These are phyloP conservation scores for Stenodema calcarata DNA, from an alignment of 2,888 invertebrate species.

Conservation along the genomic window DNA sequence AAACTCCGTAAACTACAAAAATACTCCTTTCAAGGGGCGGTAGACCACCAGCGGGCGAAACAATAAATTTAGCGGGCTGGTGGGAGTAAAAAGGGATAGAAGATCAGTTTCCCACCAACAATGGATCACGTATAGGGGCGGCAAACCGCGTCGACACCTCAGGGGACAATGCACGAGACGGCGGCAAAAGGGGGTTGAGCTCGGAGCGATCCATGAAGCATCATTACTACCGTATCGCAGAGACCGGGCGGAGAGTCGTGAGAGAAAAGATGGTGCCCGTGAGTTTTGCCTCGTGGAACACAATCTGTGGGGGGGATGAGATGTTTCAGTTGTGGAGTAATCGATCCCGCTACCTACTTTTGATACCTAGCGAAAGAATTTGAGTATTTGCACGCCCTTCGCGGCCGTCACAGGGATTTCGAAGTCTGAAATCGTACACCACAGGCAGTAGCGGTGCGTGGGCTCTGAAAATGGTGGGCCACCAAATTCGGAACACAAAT, in stretches of 20 bases:
- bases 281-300: background rate
- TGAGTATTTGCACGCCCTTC: too few species aligned
- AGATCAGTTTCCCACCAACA: conserved; percentile 4
- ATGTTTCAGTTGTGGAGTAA: too few species aligned
- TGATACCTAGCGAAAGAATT: too few species aligned
- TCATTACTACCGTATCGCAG: conserved; percentile 27
- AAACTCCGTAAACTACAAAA: too few species aligned
- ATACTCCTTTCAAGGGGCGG: background rate
- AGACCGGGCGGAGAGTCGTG: background rate
- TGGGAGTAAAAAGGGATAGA: background rate
- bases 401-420: too few species aligned
- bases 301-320: background rate
- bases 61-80: background rate
- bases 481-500: too few species aligned
- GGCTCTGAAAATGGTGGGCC: too few species aligned
- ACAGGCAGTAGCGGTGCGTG: too few species aligned
- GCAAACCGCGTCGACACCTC: conserved; percentile 15
- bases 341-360: too few species aligned
- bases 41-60: background rate
- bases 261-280: background rate
- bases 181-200: conserved; percentile 1
- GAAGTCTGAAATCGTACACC: too few species aligned
- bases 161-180: conserved; percentile 10
- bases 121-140: background rate
- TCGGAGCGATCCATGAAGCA: conserved; percentile 25